phyloP scores from a whole-genome alignment of 2,888 invertebrate species.

The Drosophila siamana region DNA sequence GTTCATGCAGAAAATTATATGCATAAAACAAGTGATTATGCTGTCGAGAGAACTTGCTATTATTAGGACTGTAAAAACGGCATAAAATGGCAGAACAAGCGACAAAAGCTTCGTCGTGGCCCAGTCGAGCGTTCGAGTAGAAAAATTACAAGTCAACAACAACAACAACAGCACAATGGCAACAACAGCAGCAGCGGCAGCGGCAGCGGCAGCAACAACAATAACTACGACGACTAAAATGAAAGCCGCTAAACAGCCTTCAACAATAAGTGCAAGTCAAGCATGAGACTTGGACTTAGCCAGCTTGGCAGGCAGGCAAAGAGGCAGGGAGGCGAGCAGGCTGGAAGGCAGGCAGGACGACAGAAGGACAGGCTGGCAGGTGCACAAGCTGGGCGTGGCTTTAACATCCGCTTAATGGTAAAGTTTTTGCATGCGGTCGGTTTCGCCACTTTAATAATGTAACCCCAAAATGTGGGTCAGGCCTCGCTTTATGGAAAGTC shows the following conservation, averaged over 20 bases:
- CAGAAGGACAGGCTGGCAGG: conserved; percentile 44
- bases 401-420: conserved; percentile 61
- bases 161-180: conserved; percentile 14
- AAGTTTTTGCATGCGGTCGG: conserved; percentile 55
- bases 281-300: conserved; percentile 50
- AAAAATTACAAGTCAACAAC: conserved; percentile 48
- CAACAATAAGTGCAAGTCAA: conserved; percentile 65
- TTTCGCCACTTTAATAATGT: conserved; percentile 62
- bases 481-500: conserved; percentile 70
- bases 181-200: conserved; percentile 15
- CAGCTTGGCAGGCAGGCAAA: conserved; percentile 18
- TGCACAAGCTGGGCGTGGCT: conserved; percentile 62
- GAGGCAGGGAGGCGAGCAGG: conserved; percentile 3
- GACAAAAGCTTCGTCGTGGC: conserved; percentile 45
- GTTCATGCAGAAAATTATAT: conserved; percentile 81
- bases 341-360: conserved; percentile 11
- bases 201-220: conserved; percentile 8
- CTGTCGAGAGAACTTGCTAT: conserved; percentile 67
- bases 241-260: conserved; percentile 55
- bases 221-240: conserved; percentile 19
- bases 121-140: conserved; percentile 43
- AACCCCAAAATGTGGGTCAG: conserved; percentile 67
- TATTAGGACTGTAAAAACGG: conserved; percentile 66
- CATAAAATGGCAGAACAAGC: conserved; percentile 51
- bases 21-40: conserved; percentile 78